A percentile compares a stretch with the other conserved stretches of the same genome.
Conservation (phyloP, 2,797 vertebrate genomes). For the Characodon lateralis region DNA sequence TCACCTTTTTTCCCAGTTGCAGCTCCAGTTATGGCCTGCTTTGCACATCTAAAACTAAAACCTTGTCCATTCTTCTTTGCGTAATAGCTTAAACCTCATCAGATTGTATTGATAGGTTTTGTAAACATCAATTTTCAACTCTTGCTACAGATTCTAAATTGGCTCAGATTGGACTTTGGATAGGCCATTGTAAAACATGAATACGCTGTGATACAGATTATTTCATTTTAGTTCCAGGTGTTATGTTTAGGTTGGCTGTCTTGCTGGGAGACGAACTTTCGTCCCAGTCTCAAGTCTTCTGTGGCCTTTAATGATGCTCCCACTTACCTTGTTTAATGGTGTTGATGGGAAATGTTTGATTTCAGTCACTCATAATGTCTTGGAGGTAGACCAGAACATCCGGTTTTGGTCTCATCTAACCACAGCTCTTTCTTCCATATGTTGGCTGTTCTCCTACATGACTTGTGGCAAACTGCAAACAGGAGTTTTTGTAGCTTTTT, state of each 20-base stretch:
- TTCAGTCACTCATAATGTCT: not conserved
- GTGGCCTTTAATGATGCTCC: not conserved
- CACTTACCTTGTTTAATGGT: not conserved
- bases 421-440: not conserved
- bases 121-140: not conserved
- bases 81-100: not conserved
- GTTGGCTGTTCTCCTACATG: not conserved
- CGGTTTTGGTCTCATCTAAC: not conserved
- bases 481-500: not conserved
- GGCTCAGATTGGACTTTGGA: not conserved
- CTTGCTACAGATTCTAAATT: not conserved
- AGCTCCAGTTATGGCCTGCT: not conserved
- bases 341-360: not conserved
- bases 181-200: not conserved
- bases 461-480: not conserved
- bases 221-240: not conserved
- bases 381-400: not conserved
- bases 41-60: not conserved
- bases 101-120: not conserved
- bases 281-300: not conserved
- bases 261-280: not conserved
- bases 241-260: not conserved
- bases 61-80: not conserved
- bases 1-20: not conserved
- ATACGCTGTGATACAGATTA: not conserved